A percentile compares a stretch with the other conserved stretches of the same genome.
These are phyloP conservation scores for Cercopithecus mona DNA, from an alignment of 2,113 vertebrate species.

Conservation along the genomic window DNA sequence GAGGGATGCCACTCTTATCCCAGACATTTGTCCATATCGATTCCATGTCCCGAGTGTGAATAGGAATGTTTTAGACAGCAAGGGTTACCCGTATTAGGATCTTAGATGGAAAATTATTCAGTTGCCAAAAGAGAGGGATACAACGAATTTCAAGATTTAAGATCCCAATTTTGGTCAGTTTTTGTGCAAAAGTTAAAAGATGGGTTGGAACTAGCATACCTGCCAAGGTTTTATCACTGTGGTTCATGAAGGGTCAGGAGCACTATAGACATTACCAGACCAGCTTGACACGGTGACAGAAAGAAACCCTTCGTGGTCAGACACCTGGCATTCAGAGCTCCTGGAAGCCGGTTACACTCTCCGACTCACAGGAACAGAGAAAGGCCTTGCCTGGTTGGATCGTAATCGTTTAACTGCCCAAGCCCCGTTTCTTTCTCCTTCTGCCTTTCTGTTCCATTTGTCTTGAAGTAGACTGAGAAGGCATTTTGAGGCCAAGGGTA, in stretches of 20 bases:
- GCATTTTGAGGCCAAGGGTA: background rate
- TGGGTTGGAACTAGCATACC: background rate
- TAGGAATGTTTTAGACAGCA: background rate
- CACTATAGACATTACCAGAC: background rate
- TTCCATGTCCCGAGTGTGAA: background rate
- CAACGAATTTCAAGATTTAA: too few relatives aligned
- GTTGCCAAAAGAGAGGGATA: too few relatives aligned
- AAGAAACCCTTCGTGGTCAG: background rate
- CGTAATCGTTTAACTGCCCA: background rate
- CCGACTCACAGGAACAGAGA: background rate
- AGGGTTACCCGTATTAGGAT: background rate
- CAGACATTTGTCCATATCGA: background rate
- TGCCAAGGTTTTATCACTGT: background rate
- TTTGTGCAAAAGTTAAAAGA: background rate
- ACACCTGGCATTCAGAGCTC: background rate
- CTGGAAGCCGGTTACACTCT: background rate
- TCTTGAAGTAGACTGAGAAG: background rate
- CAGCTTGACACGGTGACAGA: background rate
- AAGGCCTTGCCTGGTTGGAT: fast-evolving
- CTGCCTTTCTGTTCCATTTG: background rate
- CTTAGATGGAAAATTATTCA: background rate
- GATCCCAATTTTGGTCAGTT: background rate
- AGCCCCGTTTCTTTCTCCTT: background rate
- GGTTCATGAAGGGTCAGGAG: background rate
- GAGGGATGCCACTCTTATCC: background rate